Base-by-base conservation (phyloP, 2,113 vertebrate species). In the Chaetura pelagica region DNA sequence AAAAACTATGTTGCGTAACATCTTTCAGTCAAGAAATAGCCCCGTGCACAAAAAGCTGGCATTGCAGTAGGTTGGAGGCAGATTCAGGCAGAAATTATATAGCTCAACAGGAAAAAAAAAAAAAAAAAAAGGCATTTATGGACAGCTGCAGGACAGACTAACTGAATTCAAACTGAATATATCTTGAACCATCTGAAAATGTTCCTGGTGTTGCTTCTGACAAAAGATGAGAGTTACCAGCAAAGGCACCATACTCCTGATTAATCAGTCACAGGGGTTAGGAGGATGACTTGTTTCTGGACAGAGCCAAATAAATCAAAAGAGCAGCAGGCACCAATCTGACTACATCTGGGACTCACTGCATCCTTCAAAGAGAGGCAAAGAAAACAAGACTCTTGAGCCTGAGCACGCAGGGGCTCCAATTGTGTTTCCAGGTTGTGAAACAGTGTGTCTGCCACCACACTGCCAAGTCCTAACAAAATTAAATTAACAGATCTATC, bases 41-140 rank as follows among this genome's bases (percentile, higher is more conserved):
- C 96, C 94, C 80, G 40, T 95, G 95, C 96, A 97, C 89, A 94
- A 94, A 97, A 90, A 97, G 86, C 97, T 97, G 97, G 97, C 97
- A 97, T 93, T 94, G 95, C 95, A 97, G 85, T 78, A 96, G 91
- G 94, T 79, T 97, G 87, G 97, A 89, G 88, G 94, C 61, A 67
- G 93, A 93, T 87, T 84, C 88, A 84, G 88, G 93, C 93, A 94
- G 90, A 87, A 90, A 84, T 89, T 57, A 84, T 17, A 71, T 13
- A 83, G 59, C 92, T 96, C 22, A 93, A 68, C 83, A 86, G 62
- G 49, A 29, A 48, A 48, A 48, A 48, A 87, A 51, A 63, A 35
- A 64, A 87, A 87, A 49, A 66, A 68, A 93, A 15, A 51, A 94
- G 92, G 85, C 69, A 16, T 59, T 73, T 95, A 51, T 40, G 76